Evolutionary conservation across 2,113 vertebrate species (phyloP).

Genomic region (Hypanus sabinus): DNA sequence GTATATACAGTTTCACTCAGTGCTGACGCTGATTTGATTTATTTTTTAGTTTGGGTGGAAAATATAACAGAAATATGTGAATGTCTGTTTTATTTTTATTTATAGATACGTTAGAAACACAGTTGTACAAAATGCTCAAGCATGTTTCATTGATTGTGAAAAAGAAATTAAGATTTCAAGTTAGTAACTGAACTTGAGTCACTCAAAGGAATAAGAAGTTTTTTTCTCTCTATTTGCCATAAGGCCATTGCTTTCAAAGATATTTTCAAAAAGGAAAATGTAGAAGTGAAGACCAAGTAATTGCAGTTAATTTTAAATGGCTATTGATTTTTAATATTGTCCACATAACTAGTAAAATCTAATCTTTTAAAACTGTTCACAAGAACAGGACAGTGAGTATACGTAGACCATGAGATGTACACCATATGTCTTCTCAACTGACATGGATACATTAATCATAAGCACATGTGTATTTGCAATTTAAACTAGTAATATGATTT

Average conservation of each 20-base stretch:
- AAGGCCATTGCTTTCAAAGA: neutral
- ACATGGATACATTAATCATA: conserved; percentile 8
- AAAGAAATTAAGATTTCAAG: conserved; percentile 7
- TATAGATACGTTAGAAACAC: neutral
- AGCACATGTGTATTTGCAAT: neutral
- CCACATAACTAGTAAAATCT: conserved; percentile 1
- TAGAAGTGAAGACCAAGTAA: neutral
- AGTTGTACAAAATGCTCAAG: neutral
- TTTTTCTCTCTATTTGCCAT: no score
- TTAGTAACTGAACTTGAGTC: neutral
- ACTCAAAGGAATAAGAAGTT: neutral
- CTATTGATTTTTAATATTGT: neutral
- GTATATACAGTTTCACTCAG: neutral
- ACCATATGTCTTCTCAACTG: neutral
- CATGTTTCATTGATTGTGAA: neutral
- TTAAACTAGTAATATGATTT: neutral
- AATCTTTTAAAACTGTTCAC: neutral
- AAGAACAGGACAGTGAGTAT: neutral
- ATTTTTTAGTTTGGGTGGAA: neutral
- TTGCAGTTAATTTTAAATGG: no score
- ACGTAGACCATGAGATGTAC: neutral
- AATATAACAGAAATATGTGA: neutral
- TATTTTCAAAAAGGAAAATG: neutral
- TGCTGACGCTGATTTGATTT: neutral
- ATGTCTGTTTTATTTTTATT: neutral